Evolutionary conservation across 2,797 vertebrate genomes (phyloP).

Genomic region (Coregonus suidteri): DNA sequence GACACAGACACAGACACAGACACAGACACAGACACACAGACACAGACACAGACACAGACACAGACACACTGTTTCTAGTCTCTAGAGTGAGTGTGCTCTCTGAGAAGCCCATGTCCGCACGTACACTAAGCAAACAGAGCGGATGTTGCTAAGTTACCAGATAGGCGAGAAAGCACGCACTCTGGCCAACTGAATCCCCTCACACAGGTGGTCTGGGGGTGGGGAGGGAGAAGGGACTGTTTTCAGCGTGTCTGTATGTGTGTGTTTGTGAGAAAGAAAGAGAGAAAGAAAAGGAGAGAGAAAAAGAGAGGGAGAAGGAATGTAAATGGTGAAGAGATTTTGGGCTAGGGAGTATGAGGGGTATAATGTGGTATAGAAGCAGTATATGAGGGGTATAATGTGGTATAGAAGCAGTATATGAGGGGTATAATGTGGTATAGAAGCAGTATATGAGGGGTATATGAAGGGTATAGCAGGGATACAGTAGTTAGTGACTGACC

Average conservation of each 20-base stretch:
- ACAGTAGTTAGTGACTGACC: constrained; percentile 68
- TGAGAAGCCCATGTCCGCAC: constrained; percentile 64
- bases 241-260: constrained; percentile 33
- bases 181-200: constrained; percentile 65
- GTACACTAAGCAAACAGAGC: constrained; percentile 71
- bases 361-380: no score
- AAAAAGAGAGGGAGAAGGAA: background rate
- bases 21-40: constrained; percentile 26
- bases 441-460: no score
- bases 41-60: no score
- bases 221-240: constrained; percentile 18
- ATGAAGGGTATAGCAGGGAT: background rate
- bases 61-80: constrained; percentile 48
- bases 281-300: constrained; percentile 11
- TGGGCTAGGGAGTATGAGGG: no score
- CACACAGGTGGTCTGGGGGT: constrained; percentile 72
- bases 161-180: constrained; percentile 70
- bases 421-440: no score
- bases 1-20: background rate
- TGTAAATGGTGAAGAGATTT: background rate
- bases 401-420: no score
- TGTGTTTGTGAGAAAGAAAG: constrained; percentile 55
- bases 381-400: no score
- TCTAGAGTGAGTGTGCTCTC: background rate
- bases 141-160: constrained; percentile 75